Conservation (phyloP, 37 sponge, comb jelly and placozoan genomes). For the Corticium candelabrum region DNA sequence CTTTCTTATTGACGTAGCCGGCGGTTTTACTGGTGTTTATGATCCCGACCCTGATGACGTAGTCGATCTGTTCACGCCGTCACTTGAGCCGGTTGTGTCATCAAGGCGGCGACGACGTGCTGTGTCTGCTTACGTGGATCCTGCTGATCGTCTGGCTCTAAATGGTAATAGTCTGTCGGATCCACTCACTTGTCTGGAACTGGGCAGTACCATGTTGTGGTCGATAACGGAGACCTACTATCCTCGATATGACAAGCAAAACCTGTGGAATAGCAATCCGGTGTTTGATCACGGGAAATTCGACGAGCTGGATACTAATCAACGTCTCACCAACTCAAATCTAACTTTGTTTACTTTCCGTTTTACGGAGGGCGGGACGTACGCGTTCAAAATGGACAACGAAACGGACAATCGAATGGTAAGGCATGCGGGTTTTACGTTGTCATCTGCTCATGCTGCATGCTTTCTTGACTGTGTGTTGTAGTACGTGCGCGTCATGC, state of each 20-base stretch:
- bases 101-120: background rate
- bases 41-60: slow-evolving; percentile 1
- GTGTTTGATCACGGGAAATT: slow-evolving; percentile 26
- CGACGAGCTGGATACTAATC: slow-evolving; percentile 5
- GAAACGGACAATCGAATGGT: slow-evolving; percentile 11
- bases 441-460: background rate
- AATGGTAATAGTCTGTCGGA: background rate
- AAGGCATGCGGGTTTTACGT: background rate
- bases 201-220: slow-evolving; percentile 15
- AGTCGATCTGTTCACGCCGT: background rate
- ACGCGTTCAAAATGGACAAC: slow-evolving; percentile 10
- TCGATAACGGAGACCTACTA: background rate
- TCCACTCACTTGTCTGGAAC: slow-evolving; percentile 14
- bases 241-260: slow-evolving; percentile 18
- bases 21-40: slow-evolving; percentile 24
- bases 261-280: slow-evolving; percentile 29
- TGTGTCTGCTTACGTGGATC: background rate
- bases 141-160: background rate
- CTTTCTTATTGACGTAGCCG: background rate
- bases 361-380: slow-evolving; percentile 9
- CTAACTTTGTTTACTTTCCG: slow-evolving; percentile 9
- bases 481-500: background rate
- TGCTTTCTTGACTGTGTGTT: background rate
- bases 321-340: slow-evolving; percentile 3
- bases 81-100: background rate